Evolutionary conservation across 2,888 invertebrate genomes (phyloP).

Genomic region (Allygus modestus): DNA sequence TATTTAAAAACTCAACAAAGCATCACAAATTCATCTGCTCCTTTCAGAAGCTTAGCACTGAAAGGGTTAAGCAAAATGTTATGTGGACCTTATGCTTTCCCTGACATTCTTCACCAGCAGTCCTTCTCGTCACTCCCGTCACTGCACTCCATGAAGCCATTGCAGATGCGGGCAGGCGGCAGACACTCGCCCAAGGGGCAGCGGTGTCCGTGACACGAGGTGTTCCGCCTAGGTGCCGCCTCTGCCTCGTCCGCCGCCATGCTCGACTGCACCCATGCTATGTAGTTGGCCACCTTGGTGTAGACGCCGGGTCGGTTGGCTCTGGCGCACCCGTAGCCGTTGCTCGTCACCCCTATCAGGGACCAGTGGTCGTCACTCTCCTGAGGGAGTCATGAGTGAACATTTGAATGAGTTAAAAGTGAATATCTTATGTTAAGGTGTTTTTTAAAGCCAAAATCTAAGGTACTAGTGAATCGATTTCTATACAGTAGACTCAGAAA

Average conservation of each 20-base stretch:
- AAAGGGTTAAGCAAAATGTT: no score
- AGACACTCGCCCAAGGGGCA: slow-evolving; percentile 88
- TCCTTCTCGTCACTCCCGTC: slow-evolving; percentile 83
- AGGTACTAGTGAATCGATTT: no score
- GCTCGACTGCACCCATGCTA: slow-evolving; percentile 83
- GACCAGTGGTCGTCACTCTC: slow-evolving; percentile 75
- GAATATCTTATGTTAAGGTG: no score
- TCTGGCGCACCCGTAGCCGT: slow-evolving; percentile 88
- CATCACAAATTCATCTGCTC: no score
- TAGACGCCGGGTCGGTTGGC: slow-evolving; percentile 89
- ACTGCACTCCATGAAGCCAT: slow-evolving; percentile 87
- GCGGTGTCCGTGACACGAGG: slow-evolving; percentile 81
- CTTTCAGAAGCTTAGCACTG: no score
- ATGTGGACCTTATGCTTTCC: no score
- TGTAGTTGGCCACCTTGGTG: slow-evolving; percentile 87
- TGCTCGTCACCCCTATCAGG: slow-evolving; percentile 83
- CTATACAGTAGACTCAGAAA: no score
- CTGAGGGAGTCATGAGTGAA: slow-evolving; percentile 72
- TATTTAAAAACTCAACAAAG: no score
- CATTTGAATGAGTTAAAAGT: no score
- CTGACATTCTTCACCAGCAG: slow-evolving; percentile 51
- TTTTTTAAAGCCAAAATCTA: no score
- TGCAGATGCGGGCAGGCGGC: slow-evolving; percentile 84
- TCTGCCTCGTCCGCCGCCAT: slow-evolving; percentile 72
- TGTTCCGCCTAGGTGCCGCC: slow-evolving; percentile 3